Conservation (phyloP, 2,888 invertebrate species). For the Polyploca ridens region DNA sequence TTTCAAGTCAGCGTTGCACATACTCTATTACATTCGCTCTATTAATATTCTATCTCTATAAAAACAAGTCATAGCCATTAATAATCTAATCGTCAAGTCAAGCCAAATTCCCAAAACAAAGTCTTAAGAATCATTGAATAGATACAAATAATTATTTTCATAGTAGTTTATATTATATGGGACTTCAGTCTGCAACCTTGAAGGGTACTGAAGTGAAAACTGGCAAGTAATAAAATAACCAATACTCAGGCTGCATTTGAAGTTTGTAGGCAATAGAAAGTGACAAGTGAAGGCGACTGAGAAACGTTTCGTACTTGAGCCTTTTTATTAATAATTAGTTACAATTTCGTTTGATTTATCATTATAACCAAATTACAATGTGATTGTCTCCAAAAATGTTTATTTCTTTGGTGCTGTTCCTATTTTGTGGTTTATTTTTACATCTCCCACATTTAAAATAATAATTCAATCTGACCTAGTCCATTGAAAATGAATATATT, state of each 20-base stretch:
- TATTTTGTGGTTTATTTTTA: constrained; percentile 33
- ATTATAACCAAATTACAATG: constrained; percentile 18
- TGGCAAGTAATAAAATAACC: background rate
- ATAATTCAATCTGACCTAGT: constrained; percentile 21
- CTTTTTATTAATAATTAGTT: background rate
- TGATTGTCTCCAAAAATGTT: constrained; percentile 47
- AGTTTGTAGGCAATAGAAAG: background rate
- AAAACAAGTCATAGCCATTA: background rate
- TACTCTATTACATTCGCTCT: no score
- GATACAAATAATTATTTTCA: constrained; percentile 3
- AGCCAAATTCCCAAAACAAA: constrained; percentile 5
- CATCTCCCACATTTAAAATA: constrained; percentile 17
- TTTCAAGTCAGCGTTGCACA: no score
- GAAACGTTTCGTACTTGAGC: background rate
- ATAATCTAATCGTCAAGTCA: background rate
- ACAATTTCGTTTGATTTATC: background rate
- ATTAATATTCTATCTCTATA: no score
- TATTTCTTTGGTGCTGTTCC: constrained; percentile 50
- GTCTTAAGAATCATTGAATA: background rate
- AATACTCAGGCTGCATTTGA: constrained; percentile 3
- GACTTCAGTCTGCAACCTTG: background rate
- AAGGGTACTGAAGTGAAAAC: background rate
- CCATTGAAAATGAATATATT: constrained; percentile 12
- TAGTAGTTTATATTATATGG: background rate
- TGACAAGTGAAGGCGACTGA: background rate